phyloP scores from a whole-genome alignment of 2,888 invertebrate species.

The Hoplodrina blanda region DNA sequence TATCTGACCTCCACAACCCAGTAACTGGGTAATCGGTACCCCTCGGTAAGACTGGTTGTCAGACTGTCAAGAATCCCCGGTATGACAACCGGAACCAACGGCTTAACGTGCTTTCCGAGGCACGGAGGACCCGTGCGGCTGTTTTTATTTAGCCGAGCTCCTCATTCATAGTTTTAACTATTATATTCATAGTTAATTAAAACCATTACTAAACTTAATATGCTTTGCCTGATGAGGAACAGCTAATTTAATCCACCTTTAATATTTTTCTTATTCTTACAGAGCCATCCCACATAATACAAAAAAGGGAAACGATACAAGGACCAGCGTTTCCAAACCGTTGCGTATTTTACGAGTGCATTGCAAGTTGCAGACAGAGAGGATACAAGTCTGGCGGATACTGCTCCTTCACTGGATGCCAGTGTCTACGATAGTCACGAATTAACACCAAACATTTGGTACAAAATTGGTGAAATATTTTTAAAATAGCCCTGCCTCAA shows the following conservation, averaged over 20 bases:
- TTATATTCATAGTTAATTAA: too few species aligned
- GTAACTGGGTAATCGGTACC: too few species aligned
- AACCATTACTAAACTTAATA: too few species aligned
- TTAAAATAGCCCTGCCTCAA: background rate
- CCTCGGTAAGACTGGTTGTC: too few species aligned
- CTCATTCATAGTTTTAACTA: background rate
- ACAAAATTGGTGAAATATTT: background rate
- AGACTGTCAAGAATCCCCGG: too few species aligned
- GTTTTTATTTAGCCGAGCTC: too few species aligned
- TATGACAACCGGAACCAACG: too few species aligned
- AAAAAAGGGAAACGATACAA: conserved; percentile 71
- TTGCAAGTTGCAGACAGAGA: conserved; percentile 71
- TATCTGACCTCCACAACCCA: too few species aligned
- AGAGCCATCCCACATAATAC: conserved; percentile 56
- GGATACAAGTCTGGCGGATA: conserved; percentile 75
- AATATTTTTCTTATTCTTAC: conserved; percentile 18
- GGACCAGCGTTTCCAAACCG: conserved; percentile 58
- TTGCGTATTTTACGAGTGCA: conserved; percentile 81
- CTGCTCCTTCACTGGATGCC: conserved; percentile 81
- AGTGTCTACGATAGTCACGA: conserved; percentile 71
- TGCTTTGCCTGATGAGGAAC: background rate
- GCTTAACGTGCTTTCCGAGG: too few species aligned
- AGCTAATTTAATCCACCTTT: background rate
- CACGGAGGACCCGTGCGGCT: too few species aligned
- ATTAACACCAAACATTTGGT: background rate